A percentile compares a stretch with the other conserved stretches of the same genome.
Conservation (phyloP, 1,140 invertebrate genomes). For the Nasonia giraulti region DNA sequence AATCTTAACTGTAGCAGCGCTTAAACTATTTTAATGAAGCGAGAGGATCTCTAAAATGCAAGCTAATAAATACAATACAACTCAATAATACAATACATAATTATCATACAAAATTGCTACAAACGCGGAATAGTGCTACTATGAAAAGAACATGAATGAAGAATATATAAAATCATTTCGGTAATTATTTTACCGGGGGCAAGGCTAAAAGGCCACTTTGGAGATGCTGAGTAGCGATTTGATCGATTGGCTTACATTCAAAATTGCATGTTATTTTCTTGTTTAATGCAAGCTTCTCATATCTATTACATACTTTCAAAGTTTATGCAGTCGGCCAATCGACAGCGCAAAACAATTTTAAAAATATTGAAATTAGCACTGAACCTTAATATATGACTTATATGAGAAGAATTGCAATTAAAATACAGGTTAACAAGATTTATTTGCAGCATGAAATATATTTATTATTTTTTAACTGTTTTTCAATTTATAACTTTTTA, state of each 20-base stretch:
- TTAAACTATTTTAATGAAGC: slow-evolving; percentile 41
- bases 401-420: slow-evolving; percentile 51
- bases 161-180: slow-evolving; percentile 33
- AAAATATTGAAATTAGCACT: slow-evolving; percentile 47
- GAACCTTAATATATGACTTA: slow-evolving; percentile 53
- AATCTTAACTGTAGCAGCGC: slow-evolving; percentile 43
- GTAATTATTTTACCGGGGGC: slow-evolving; percentile 32
- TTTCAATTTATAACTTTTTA: slow-evolving; percentile 22
- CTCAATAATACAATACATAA: slow-evolving; percentile 43
- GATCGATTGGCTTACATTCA: slow-evolving; percentile 8
- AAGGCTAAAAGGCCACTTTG: slow-evolving; percentile 49
- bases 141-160: slow-evolving; percentile 14
- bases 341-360: slow-evolving; percentile 21
- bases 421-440: slow-evolving; percentile 42
- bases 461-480: slow-evolving; percentile 41
- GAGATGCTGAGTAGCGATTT: slow-evolving; percentile 41
- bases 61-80: slow-evolving; percentile 51
- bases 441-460: slow-evolving; percentile 42
- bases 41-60: slow-evolving; percentile 43
- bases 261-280: slow-evolving; percentile 11
- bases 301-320: background rate
- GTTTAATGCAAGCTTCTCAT: slow-evolving; percentile 31
- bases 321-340: background rate
- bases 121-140: slow-evolving; percentile 43
- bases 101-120: slow-evolving; percentile 47